Evolutionary conservation across 2,888 invertebrate species (phyloP), one percentile per base, ranked within the genome.

Genomic region (Spialia ferax): DNA sequence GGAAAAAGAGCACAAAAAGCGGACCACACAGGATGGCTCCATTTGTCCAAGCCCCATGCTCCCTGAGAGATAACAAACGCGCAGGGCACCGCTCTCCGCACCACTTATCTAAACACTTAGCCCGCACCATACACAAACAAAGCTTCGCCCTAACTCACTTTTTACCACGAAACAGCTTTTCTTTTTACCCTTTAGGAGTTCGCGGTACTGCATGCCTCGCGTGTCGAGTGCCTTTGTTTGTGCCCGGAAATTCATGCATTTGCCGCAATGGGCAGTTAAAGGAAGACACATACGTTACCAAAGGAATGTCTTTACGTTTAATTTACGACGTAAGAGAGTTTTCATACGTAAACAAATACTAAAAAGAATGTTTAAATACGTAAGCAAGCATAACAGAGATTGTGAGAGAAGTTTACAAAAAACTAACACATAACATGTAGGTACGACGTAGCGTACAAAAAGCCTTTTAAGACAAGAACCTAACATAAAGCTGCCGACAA

Each of bases 51-150:
- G 80, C 82, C 81, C 77, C 81, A 73, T 80, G 82, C 87, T 87
- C 87, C 85, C 85, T 79, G 79, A 85, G 87, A 92, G 92, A 92
- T 93, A 93, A 91, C 92, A 91, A 89, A 91, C 91, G 90, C 80
- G 85, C 86, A 81, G 71, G 73, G 73, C 70, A 69, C 61, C 80
- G 85, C 88, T 89, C 91, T 88, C 86, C 82, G 84, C 84, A 87
- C 86, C 92, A 91, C 92, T 93, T 93, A 93, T 92, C 90, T 91
- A 93, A 93, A 93, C 93, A 93, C 93, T 93, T 89, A 89, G 87
- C 88, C 85, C 87, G 84, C 84, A 83, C 88, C 86, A 83, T 88
- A 88, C 86, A 91, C 89, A 93, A 93, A 93, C 91, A 93, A 89
- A 89, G 88, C 88, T 85, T 81, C 85, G 84, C 85, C 86, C 85